phyloP scores from a whole-genome alignment of 2,888 invertebrate genomes.

The Stenchaetothrips biformis region DNA sequence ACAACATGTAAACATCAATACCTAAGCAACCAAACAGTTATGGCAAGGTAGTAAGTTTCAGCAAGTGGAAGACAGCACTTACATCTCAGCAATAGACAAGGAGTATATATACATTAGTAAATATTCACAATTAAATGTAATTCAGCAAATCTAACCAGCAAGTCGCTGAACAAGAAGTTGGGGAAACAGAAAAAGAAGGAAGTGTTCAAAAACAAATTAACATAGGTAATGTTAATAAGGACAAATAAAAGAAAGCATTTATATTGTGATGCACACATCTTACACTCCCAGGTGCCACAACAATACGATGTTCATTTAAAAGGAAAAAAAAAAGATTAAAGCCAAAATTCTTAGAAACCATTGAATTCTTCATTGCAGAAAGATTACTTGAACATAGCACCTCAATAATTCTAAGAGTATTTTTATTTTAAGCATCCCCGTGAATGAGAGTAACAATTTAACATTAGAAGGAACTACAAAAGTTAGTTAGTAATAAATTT shows the following conservation, averaged over 20 bases:
- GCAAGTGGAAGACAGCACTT: conserved; percentile 9
- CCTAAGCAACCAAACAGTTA: neutral
- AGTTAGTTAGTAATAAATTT: too few species aligned
- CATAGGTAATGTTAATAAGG: neutral
- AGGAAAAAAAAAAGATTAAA: neutral
- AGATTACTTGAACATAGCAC: neutral
- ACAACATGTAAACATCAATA: neutral
- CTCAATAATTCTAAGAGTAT: neutral
- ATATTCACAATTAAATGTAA: conserved; percentile 14
- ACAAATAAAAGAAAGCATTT: neutral
- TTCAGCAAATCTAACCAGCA: conserved; percentile 1
- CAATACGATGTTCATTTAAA: neutral
- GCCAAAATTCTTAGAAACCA: neutral
- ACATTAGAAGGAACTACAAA: too few species aligned
- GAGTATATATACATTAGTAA: neutral
- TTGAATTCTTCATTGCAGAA: neutral
- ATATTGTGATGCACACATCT: neutral
- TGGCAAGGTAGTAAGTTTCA: conserved; percentile 3
- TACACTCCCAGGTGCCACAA: neutral
- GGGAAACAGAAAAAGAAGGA: too few species aligned
- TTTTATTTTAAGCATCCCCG: neutral
- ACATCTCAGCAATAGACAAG: neutral
- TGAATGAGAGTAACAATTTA: too few species aligned
- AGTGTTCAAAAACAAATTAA: neutral
- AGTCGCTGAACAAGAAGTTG: neutral